Percentiles rank a stretch among this genome's conserved stretches.
Conservation (phyloP, 2,113 vertebrate genomes). For the Pteronura brasiliensis region DNA sequence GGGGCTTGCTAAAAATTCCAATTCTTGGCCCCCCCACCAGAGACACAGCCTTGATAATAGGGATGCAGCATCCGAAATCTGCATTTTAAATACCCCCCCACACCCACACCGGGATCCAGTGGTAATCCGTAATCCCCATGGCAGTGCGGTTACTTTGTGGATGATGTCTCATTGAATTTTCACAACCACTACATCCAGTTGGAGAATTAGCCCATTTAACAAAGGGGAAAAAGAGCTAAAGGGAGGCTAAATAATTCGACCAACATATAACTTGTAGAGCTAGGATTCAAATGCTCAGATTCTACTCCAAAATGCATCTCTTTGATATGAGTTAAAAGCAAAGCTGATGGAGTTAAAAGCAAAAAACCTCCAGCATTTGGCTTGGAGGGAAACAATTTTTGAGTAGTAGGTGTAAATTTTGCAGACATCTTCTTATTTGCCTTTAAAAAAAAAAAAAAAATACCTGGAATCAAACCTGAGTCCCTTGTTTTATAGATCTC, state of each 20-base stretch:
- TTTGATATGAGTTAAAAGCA: neutral
- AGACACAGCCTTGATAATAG: neutral
- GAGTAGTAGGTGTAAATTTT: neutral
- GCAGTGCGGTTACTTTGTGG: neutral
- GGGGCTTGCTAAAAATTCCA: neutral
- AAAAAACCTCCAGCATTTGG: neutral
- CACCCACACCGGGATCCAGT: neutral
- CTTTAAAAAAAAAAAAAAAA: neutral
- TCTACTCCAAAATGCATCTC: neutral
- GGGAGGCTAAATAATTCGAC: neutral
- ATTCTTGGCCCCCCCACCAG: neutral
- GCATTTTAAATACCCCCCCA: neutral
- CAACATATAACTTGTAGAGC: neutral
- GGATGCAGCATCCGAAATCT: neutral
- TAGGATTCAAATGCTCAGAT: neutral
- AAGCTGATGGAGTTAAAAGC: neutral
- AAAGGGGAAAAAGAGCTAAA: neutral
- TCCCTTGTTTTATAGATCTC: neutral
- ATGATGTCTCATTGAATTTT: neutral
- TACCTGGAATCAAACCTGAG: neutral
- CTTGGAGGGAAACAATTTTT: neutral
- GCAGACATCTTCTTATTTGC: neutral
- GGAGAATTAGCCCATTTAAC: neutral
- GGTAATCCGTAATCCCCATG: neutral
- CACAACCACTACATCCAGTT: rapidly evolving